Conservation (phyloP, 2,113 vertebrate genomes). For the Bothrops jararaca region DNA sequence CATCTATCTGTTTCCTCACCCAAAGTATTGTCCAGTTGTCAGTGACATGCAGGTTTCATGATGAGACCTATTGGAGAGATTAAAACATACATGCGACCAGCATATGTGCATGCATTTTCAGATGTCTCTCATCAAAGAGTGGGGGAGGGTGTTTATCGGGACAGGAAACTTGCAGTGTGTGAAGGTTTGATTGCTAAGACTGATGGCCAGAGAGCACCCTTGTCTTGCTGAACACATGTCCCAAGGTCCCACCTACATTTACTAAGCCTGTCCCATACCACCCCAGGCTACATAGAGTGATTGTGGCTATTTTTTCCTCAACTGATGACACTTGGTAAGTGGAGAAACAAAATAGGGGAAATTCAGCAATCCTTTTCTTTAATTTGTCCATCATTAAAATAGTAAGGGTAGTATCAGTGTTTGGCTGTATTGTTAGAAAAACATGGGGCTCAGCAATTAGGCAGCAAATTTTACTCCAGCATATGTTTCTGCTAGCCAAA, state of each 20-base stretch:
- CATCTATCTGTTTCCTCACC: neutral
- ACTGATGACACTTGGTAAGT: neutral
- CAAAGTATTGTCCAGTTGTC: slow-evolving; percentile 10
- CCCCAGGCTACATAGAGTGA: neutral
- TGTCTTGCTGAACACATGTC: too few species aligned
- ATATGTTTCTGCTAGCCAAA: neutral
- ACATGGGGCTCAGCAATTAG: neutral
- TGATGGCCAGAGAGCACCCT: neutral
- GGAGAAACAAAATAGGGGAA: neutral
- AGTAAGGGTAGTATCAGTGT: neutral
- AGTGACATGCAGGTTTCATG: neutral
- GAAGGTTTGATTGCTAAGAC: neutral
- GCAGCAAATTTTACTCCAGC: neutral
- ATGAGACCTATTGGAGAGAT: neutral
- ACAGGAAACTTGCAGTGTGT: neutral
- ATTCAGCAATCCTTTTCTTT: neutral
- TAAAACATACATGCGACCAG: neutral
- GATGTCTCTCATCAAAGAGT: neutral
- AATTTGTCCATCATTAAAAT: neutral
- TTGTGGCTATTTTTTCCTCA: neutral
- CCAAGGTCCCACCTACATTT: neutral
- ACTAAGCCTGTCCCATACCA: neutral
- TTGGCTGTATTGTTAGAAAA: neutral
- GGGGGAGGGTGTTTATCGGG: neutral
- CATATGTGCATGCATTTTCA: neutral